Percentiles rank a stretch among this genome's conserved stretches.
These are phyloP conservation scores for Orussus abietinus DNA, from an alignment of 1,140 invertebrate species.

Conservation along the genomic window DNA sequence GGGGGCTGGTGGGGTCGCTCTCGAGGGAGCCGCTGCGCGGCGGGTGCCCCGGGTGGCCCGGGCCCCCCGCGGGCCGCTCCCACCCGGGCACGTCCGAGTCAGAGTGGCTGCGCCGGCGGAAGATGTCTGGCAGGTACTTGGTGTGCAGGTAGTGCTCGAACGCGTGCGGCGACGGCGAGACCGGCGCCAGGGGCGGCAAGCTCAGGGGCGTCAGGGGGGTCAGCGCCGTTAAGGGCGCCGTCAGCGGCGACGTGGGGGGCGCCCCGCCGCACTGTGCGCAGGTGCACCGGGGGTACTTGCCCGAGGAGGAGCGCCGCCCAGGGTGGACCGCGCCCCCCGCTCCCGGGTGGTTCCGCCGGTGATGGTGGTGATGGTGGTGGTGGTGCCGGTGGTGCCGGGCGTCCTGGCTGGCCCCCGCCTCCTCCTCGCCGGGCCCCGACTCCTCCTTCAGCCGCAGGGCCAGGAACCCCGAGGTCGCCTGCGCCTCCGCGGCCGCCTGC, in stretches of 20 bases:
- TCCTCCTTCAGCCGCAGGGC: slow-evolving; percentile 36
- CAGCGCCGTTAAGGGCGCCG: slow-evolving; percentile 57
- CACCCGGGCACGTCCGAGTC: slow-evolving; percentile 66
- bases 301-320: slow-evolving; percentile 14
- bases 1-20: slow-evolving; percentile 52
- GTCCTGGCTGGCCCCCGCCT: slow-evolving; percentile 18
- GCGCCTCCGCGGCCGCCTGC: slow-evolving; percentile 27
- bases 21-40: slow-evolving; percentile 32
- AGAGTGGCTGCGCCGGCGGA: slow-evolving; percentile 67
- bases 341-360: slow-evolving; percentile 23
- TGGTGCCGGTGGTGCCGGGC: slow-evolving; percentile 19
- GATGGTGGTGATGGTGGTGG: slow-evolving; percentile 19
- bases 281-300: slow-evolving; percentile 36
- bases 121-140: slow-evolving; percentile 69
- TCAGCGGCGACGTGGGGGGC: slow-evolving; percentile 48
- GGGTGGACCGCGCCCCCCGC: slow-evolving; percentile 17
- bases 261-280: slow-evolving; percentile 38
- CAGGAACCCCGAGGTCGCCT: slow-evolving; percentile 12
- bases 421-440: slow-evolving; percentile 15
- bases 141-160: slow-evolving; percentile 70
- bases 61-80: slow-evolving; percentile 38
- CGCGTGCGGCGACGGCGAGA: slow-evolving; percentile 56
- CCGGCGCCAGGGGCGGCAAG: slow-evolving; percentile 51
- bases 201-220: slow-evolving; percentile 60
- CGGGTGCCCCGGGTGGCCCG: slow-evolving; percentile 30